phyloP scores from a whole-genome alignment of 2,113 vertebrate species.

The Microtus pennsylvanicus region DNA sequence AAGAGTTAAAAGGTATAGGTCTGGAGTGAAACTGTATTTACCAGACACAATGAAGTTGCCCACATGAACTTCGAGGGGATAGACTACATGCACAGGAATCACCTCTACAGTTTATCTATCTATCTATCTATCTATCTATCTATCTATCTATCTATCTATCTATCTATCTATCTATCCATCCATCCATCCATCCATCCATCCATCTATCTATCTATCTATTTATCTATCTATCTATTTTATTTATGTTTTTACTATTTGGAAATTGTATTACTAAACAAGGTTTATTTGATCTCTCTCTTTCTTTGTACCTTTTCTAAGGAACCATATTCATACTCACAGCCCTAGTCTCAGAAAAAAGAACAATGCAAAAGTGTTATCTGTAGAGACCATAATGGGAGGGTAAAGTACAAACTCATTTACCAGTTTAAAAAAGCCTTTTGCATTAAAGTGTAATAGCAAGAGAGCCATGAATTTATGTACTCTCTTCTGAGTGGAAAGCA shows the following conservation, averaged over 20 bases:
- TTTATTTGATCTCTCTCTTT: not conserved
- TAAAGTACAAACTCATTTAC: accelerated
- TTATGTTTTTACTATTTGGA: not conserved
- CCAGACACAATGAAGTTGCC: not conserved
- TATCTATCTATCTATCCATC: not conserved
- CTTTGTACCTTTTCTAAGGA: not conserved
- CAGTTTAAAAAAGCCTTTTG: not conserved
- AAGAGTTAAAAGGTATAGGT: not conserved
- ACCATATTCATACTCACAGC: not conserved
- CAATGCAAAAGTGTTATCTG: not conserved
- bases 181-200: not conserved
- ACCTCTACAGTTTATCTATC: not conserved
- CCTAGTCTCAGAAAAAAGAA: not conserved
- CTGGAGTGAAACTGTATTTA: not conserved
- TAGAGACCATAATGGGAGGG: not conserved
- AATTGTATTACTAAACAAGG: not conserved
- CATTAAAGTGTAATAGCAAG: not conserved
- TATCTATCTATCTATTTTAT: not conserved
- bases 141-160: not conserved
- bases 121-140: not conserved
- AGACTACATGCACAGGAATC: not conserved
- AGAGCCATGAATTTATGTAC: not conserved
- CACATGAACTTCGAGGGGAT: not conserved
- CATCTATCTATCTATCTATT: not conserved
- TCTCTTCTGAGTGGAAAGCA: not conserved